A percentile compares a stretch with the other conserved stretches of the same genome.
Conservation (phyloP, 2,113 vertebrate genomes). For the Pseudorhombus dupliciocellatus region DNA sequence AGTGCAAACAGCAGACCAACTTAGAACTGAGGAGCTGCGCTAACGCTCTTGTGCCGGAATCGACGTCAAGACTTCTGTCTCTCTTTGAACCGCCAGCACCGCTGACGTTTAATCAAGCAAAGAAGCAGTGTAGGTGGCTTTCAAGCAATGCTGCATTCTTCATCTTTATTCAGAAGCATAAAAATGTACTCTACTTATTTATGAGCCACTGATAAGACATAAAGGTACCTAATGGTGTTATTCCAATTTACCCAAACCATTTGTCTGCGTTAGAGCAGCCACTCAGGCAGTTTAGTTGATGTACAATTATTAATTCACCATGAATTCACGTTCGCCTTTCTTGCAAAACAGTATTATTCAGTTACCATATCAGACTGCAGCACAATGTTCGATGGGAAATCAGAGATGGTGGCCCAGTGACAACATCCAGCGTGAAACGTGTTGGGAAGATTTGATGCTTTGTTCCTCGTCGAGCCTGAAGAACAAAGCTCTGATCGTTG, state of each 20-base stretch:
- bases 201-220: background rate
- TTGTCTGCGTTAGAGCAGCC: background rate
- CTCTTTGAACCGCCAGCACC: background rate
- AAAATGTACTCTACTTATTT: background rate
- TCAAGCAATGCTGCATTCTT: too few species aligned
- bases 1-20: background rate
- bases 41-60: background rate
- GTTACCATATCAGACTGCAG: too few species aligned
- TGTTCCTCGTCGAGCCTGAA: too few species aligned
- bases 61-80: background rate
- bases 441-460: background rate
- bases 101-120: too few species aligned
- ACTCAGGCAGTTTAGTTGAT: background rate
- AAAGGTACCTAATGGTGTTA: background rate
- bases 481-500: background rate
- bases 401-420: background rate
- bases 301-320: background rate
- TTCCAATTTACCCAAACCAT: background rate
- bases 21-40: background rate
- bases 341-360: too few species aligned
- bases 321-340: background rate
- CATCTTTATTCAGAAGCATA: too few species aligned
- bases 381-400: too few species aligned
- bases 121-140: too few species aligned
- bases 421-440: background rate